Evolutionary conservation across 2,113 vertebrate species (phyloP), one percentile per base, ranked within the genome.

Genomic region (Typhlomys cinereus): DNA sequence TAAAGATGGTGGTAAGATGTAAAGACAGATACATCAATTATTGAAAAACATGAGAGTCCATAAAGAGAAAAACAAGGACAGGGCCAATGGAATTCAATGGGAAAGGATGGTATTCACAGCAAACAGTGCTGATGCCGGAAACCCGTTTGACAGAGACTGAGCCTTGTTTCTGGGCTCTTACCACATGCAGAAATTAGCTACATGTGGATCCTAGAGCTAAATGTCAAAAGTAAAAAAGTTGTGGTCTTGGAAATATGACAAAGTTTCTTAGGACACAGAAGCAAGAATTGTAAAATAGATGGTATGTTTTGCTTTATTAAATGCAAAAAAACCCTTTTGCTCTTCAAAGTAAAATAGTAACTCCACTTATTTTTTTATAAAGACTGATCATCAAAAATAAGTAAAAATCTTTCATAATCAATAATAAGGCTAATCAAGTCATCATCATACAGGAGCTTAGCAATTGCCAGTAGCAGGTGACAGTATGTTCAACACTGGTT

Each of bases 211-310:
- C 64, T 6, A 67, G 69, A 20, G 50, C 5, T 79, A 85, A 79
- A 46, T 66, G 54, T 61, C 54, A 94, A 91, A 86, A 46, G 48
- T 46, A 52, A 81, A 90, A 62, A 59, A 79, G 18, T 23, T 59
- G 27, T 66, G 11, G 81, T 83, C 31, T 70, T 74, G 59, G 50
- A 61, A 92, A 61, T 31, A 54, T 25, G 15, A 46, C 12, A 79
- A 46, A 41, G 73, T 57, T 84, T 88, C 61, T 66, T 86, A 57
- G 54, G 76, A n/a, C 25, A 82, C 36, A 59, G 17, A 80, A 84
- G 52, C n/a, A n/a, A n/a, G n/a, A n/a, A n/a, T n/a, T n/a, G n/a
- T n/a, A 80, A 79, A 80, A 57, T 80, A 76, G 81, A 15, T 27
- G 39, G 75, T 64, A 31, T 23, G 82, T 67, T 88, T 75, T 76